These are phyloP conservation scores for Gallinago undulata DNA, from an alignment of 2,113 vertebrate genomes.

Conservation along the genomic window DNA sequence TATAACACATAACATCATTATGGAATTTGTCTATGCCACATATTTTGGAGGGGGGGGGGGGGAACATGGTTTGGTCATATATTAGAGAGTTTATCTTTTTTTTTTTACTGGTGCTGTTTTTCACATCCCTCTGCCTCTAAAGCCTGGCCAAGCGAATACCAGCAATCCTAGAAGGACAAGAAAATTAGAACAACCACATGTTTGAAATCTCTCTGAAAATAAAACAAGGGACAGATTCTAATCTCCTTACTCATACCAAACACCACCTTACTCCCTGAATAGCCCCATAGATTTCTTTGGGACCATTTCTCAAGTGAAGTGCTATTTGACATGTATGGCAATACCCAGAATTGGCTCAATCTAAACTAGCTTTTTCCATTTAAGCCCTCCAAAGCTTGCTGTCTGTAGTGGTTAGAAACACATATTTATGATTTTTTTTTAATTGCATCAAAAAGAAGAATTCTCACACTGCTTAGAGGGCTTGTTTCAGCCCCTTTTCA, in stretches of 20 bases:
- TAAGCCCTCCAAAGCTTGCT: constrained; percentile 39
- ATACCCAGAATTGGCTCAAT: constrained; percentile 22
- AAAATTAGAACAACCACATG: constrained; percentile 35
- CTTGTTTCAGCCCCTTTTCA: background rate
- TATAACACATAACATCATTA: constrained; percentile 16
- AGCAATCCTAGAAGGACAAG: constrained; percentile 15
- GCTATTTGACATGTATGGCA: constrained; percentile 10
- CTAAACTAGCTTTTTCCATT: constrained; percentile 45
- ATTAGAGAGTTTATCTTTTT: constrained; percentile 8
- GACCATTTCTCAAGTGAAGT: constrained; percentile 52
- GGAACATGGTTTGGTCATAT: background rate
- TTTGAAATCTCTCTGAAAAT: constrained; percentile 49
- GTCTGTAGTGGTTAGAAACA: constrained; percentile 42
- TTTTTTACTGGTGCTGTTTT: constrained; percentile 19
- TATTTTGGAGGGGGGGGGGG: background rate
- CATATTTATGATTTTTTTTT: background rate
- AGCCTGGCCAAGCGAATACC: background rate
- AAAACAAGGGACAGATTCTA: constrained; percentile 21
- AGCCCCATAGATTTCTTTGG: constrained; percentile 30
- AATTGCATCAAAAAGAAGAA: background rate
- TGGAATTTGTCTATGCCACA: constrained; percentile 43
- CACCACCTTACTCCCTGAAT: background rate
- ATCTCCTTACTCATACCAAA: constrained; percentile 37
- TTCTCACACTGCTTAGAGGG: background rate
- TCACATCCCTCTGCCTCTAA: constrained; percentile 6